These are phyloP conservation scores for Ctenodactylus gundi DNA, from an alignment of 2,113 vertebrate species.

Conservation along the genomic window DNA sequence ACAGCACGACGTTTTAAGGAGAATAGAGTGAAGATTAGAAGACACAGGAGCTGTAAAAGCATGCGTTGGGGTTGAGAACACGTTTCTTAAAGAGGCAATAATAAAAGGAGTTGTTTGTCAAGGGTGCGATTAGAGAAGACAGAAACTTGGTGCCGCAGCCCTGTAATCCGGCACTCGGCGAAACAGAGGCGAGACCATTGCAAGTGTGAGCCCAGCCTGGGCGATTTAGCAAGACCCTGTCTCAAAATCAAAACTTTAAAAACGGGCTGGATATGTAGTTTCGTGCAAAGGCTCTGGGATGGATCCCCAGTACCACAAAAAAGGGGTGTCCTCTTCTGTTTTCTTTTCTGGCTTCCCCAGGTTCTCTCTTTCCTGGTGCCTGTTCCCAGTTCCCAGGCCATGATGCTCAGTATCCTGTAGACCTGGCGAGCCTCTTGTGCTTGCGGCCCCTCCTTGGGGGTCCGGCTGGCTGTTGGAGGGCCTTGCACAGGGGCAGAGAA, in stretches of 20 bases:
- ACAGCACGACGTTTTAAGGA: background rate
- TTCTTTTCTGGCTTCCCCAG: slow-evolving; percentile 63
- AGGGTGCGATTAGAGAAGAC: background rate
- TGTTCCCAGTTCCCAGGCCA: background rate
- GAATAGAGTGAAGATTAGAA: background rate
- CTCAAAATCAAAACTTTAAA: no score
- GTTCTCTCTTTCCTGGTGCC: slow-evolving; percentile 48
- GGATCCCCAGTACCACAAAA: no score
- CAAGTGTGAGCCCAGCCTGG: no score
- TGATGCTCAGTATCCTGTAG: slow-evolving; percentile 31
- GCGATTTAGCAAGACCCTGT: no score
- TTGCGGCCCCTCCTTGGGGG: slow-evolving; percentile 63
- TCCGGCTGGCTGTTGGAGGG: slow-evolving; percentile 78
- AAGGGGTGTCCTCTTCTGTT: background rate
- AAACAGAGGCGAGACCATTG: no score
- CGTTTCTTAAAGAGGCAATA: background rate
- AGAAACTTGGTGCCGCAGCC: no score
- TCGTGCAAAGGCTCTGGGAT: no score
- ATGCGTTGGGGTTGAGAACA: background rate
- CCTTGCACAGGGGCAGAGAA: slow-evolving; percentile 77
- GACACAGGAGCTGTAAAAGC: background rate
- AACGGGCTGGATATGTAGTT: no score
- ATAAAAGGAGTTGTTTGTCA: slow-evolving; percentile 2
- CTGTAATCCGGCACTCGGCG: no score
- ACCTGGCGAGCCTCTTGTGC: slow-evolving; percentile 44